phyloP scores from a whole-genome alignment of 2,113 vertebrate species.

The Eubucco bourcierii region DNA sequence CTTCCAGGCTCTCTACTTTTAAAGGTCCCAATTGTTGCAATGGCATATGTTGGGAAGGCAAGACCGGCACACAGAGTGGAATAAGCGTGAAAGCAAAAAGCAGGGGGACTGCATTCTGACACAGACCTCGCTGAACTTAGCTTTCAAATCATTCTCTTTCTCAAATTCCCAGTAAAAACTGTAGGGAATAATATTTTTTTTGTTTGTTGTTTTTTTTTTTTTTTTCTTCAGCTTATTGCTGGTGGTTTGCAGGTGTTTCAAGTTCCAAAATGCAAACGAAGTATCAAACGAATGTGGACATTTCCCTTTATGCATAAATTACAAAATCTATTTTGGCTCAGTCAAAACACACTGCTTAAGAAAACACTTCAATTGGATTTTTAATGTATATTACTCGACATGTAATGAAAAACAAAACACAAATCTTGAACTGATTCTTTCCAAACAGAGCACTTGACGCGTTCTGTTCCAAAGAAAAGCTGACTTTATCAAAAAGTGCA shows the following conservation, averaged over 20 bases:
- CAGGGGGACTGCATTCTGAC: not conserved
- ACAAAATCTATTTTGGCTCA: conserved; percentile 37
- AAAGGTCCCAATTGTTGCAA: not conserved
- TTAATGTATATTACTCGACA: conserved; percentile 62
- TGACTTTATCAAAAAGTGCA: conserved; percentile 49
- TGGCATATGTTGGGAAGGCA: not conserved
- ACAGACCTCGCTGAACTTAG: not conserved
- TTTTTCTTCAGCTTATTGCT: not conserved
- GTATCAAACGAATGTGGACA: conserved; percentile 4
- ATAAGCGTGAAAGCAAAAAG: not conserved
- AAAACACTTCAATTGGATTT: conserved; percentile 64
- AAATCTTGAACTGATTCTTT: conserved; percentile 40
- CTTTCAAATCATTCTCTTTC: not conserved
- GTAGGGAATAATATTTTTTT: not conserved
- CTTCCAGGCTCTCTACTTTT: not conserved
- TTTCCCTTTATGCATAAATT: conserved; percentile 37
- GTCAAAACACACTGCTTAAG: conserved; percentile 45
- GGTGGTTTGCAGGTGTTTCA: not conserved
- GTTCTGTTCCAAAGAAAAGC: conserved; percentile 64
- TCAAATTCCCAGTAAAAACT: not conserved
- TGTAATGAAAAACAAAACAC: conserved; percentile 58
- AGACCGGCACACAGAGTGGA: not conserved
- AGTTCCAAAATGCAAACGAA: not conserved
- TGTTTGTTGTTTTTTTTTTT: no score
- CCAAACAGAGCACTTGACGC: conserved; percentile 37